Evolutionary conservation across 2,797 vertebrate genomes (phyloP).

Genomic region (Urocyon cinereoargenteus): DNA sequence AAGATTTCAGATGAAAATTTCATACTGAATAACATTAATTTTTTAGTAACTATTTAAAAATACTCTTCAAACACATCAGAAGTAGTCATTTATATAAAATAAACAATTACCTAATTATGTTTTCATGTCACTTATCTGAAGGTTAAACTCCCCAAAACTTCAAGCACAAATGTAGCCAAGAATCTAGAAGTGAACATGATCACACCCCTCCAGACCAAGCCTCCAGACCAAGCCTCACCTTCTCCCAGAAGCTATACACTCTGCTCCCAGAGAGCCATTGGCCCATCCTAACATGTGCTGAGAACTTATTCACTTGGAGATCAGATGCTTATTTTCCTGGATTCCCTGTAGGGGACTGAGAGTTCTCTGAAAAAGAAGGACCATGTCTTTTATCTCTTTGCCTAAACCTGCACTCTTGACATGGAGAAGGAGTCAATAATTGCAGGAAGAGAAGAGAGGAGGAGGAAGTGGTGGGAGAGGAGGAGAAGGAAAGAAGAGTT

Average conservation of each 20-base stretch:
- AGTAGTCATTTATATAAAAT: background rate
- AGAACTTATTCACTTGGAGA: background rate
- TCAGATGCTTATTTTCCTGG: background rate
- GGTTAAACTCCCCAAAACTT: background rate
- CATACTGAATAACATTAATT: background rate
- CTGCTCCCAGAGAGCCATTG: background rate
- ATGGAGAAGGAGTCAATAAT: background rate
- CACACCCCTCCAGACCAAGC: background rate
- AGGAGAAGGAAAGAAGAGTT: background rate
- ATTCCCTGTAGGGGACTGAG: background rate
- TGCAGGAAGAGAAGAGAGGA: background rate
- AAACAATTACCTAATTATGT: background rate
- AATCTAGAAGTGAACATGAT: background rate
- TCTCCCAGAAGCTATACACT: background rate
- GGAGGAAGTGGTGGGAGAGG: background rate
- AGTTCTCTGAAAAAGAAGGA: background rate
- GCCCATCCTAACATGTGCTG: too few species aligned
- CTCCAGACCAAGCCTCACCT: background rate
- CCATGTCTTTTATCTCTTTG: background rate
- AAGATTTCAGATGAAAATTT: constrained; percentile 30
- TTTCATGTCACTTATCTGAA: background rate
- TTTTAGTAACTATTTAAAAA: background rate
- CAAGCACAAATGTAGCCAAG: background rate
- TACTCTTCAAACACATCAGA: background rate
- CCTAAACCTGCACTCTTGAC: background rate